These are phyloP conservation scores for Madoqua kirkii DNA, from an alignment of 2,113 vertebrate species.

Conservation along the genomic window DNA sequence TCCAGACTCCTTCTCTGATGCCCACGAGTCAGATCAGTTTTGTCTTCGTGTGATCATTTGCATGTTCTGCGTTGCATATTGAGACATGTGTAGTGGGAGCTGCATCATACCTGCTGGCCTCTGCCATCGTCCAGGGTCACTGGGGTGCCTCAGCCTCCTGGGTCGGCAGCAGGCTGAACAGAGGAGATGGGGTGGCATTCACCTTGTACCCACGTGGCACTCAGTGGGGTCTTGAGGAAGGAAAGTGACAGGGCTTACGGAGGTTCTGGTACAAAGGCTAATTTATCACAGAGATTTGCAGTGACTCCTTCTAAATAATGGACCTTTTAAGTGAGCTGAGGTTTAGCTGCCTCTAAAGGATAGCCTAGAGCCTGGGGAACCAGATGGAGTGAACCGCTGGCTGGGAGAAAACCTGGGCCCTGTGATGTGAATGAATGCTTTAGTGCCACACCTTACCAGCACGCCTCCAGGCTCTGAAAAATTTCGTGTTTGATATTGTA, in stretches of 20 bases:
- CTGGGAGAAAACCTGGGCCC: neutral
- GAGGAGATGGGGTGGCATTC: neutral
- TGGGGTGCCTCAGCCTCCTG: neutral
- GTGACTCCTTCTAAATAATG: slow-evolving; percentile 12
- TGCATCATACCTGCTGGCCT: neutral
- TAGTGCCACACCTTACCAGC: neutral
- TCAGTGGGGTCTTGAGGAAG: neutral
- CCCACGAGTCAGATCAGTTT: neutral
- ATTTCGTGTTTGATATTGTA: neutral
- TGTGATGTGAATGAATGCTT: slow-evolving; percentile 32
- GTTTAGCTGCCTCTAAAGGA: neutral
- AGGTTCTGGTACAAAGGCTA: neutral
- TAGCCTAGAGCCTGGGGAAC: neutral
- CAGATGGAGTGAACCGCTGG: neutral
- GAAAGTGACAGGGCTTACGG: neutral
- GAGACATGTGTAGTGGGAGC: neutral
- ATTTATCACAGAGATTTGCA: neutral
- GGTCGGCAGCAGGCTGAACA: neutral
- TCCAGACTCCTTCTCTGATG: neutral
- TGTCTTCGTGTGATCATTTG: rapidly evolving
- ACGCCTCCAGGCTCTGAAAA: neutral
- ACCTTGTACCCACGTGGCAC: rapidly evolving
- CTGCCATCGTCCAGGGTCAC: no score
- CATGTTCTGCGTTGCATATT: no score
- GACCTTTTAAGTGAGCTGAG: neutral